Evolutionary conservation across 2,888 invertebrate species (phyloP), one percentile per base, ranked within the genome.

Genomic region (Tinea pellionella): DNA sequence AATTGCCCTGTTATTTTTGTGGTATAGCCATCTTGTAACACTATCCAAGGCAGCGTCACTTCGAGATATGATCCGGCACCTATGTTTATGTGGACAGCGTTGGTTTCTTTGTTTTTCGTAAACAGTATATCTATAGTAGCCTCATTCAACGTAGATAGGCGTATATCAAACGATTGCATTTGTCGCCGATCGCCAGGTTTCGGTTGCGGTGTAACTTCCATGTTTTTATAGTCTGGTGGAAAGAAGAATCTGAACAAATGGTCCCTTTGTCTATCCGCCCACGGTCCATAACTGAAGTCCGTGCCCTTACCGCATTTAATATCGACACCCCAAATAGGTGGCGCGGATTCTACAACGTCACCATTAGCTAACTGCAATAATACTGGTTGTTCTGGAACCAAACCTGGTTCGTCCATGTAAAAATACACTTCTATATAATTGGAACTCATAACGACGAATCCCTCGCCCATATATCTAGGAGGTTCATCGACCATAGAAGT

Each of bases 261-360:
- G 74, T 98, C 98, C 64, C 99, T 90, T 76, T 99, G 99, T 59
- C 98, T 90, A 75, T 99, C 99, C 2, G 98, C 99, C 99, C 99
- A 99, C 0, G 99, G 99, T 0, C 99, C 99, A 73, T 99, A 99
- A 78, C 97, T 98, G 69, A 99, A 96, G 73, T 97, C 96, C 1
- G 96, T 96, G 64, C 96, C 97, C 81, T 97, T 97, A 0, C 97
- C 95, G 74, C 97, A 96, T 77, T 97, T 97, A 60, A 98, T 94
- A 75, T 97, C 98, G 12, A 98, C 93, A 6, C 97, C 97, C 96
- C 97, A 96, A 66, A 96, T 95, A 0, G 98, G 98, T 9, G 96
- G 96, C 61, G 96, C 95, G 2, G 96, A 95, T 74, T 96, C 96
- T 0, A 97, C 95, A 62, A 96, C 92, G 75, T 98, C 97, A 0